These are phyloP conservation scores for Ellobius talpinus DNA, from an alignment of 2,113 vertebrate genomes.

Conservation along the genomic window DNA sequence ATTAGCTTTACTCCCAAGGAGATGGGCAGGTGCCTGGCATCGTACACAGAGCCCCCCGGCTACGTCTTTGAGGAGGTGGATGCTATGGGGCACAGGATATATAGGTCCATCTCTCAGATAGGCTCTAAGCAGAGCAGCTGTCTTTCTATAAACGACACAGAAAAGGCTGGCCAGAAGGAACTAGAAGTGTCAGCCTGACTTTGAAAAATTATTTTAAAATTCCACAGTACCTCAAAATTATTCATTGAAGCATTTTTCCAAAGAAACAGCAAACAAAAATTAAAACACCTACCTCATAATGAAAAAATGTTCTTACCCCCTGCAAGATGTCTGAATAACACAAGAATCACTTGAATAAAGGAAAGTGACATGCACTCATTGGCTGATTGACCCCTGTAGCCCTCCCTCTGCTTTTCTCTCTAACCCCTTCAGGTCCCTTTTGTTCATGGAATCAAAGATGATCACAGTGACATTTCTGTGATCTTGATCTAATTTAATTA, in stretches of 20 bases:
- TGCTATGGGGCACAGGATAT: slow-evolving; percentile 79
- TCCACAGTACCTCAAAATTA: slow-evolving; percentile 66
- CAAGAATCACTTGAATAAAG: slow-evolving; percentile 63
- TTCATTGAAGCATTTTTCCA: slow-evolving; percentile 61
- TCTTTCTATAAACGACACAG: background rate
- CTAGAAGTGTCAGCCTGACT: slow-evolving; percentile 71
- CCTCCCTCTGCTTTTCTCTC: background rate
- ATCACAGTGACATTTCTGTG: slow-evolving; percentile 27
- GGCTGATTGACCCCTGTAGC: slow-evolving; percentile 10
- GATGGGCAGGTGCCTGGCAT: slow-evolving; percentile 72
- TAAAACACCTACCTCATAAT: background rate
- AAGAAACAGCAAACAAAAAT: slow-evolving; percentile 48
- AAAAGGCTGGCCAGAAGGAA: slow-evolving; percentile 55
- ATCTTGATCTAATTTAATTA: slow-evolving; percentile 53
- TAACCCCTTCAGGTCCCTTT: background rate
- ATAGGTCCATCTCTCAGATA: slow-evolving; percentile 57
- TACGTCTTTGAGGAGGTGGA: slow-evolving; percentile 75
- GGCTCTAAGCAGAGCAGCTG: background rate
- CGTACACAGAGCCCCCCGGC: slow-evolving; percentile 73
- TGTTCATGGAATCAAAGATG: slow-evolving; percentile 49
- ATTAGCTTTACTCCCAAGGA: slow-evolving; percentile 81
- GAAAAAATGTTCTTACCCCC: slow-evolving; percentile 38
- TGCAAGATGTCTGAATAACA: slow-evolving; percentile 70
- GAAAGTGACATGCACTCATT: slow-evolving; percentile 34
- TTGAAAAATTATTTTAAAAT: slow-evolving; percentile 60